These are phyloP conservation scores for Sympetrum striolatum DNA, from an alignment of 2,888 invertebrate species.

Conservation along the genomic window DNA sequence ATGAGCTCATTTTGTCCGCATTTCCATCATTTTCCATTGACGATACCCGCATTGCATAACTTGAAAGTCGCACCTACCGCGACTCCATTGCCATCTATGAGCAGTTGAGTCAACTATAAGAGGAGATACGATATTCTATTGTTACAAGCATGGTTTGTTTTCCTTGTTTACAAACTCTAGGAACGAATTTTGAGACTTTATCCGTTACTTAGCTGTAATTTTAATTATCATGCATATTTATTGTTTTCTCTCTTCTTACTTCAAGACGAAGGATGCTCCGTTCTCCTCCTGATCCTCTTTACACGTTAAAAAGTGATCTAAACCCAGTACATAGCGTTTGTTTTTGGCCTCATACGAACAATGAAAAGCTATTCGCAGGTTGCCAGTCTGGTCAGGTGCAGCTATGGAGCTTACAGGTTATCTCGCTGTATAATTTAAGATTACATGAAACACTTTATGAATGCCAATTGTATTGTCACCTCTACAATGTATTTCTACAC, in stretches of 20 bases:
- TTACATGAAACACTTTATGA: constrained; percentile 37
- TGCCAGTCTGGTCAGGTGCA: constrained; percentile 76
- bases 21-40: too few species aligned
- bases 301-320: constrained; percentile 75
- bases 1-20: too few species aligned
- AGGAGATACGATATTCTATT: not conserved
- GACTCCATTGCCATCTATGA: not conserved
- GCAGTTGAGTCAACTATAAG: not conserved
- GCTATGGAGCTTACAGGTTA: constrained; percentile 81
- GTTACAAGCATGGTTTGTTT: not conserved
- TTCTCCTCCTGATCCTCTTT: constrained; percentile 79
- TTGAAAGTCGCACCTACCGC: not conserved
- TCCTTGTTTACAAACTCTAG: too few species aligned
- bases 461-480: not conserved
- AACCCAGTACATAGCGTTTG: constrained; percentile 75
- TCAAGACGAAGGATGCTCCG: constrained; percentile 68
- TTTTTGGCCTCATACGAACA: constrained; percentile 60
- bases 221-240: too few species aligned
- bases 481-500: not conserved
- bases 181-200: too few species aligned
- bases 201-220: too few species aligned
- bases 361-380: constrained; percentile 72
- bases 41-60: not conserved
- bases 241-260: too few species aligned
- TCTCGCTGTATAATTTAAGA: constrained; percentile 51